Conservation (phyloP, 2,797 vertebrate genomes). For the Graptemys geographica region DNA sequence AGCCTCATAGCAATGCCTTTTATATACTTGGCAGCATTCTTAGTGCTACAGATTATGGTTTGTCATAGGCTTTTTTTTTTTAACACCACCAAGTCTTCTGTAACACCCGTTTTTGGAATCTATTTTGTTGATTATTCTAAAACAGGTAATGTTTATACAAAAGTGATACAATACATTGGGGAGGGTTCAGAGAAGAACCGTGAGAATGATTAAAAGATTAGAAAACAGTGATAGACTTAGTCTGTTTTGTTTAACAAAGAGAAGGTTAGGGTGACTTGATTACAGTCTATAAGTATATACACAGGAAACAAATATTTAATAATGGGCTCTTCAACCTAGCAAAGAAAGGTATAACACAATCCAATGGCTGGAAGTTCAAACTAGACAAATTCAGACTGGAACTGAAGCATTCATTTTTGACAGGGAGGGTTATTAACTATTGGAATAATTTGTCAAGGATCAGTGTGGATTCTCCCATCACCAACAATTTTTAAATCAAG, state of each 20-base stretch:
- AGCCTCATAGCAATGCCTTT: rapidly evolving
- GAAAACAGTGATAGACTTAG: background rate
- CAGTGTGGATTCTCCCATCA: too few relatives aligned
- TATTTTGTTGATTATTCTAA: rapidly evolving
- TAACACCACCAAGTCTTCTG: rapidly evolving
- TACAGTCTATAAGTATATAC: background rate
- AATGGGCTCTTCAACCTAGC: background rate
- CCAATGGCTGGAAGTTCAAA: background rate
- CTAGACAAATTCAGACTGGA: too few relatives aligned
- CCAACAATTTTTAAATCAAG: too few relatives aligned
- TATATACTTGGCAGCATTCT: rapidly evolving
- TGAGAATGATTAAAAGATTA: background rate
- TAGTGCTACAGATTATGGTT: rapidly evolving
- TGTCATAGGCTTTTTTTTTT: rapidly evolving
- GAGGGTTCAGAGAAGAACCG: background rate
- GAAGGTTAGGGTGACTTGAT: background rate
- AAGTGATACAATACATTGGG: rapidly evolving
- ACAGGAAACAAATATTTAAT: background rate
- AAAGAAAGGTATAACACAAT: background rate
- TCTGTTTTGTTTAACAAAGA: background rate
- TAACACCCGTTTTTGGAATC: rapidly evolving
- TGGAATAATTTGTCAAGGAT: too few relatives aligned
- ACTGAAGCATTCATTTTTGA: too few relatives aligned
- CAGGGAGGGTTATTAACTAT: too few relatives aligned
- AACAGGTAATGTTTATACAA: rapidly evolving